Conservation (phyloP, 2,888 invertebrate species). For the Malachius bipustulatus region DNA sequence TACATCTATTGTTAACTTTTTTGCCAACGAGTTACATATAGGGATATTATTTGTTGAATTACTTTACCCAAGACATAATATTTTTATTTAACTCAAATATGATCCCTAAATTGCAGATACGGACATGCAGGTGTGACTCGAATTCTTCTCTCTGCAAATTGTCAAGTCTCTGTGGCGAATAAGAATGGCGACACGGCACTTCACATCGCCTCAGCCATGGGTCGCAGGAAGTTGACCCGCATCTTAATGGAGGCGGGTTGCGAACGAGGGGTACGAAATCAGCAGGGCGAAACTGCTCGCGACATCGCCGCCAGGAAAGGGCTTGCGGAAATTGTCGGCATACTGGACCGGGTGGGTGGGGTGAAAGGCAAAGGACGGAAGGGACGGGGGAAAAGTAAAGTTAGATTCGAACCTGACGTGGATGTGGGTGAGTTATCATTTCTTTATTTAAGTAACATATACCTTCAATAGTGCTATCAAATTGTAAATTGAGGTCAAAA, state of each 20-base stretch:
- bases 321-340: constrained; percentile 69
- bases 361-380: constrained; percentile 40
- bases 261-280: constrained; percentile 58
- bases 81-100: too few relatives aligned
- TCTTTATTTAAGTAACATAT: too few relatives aligned
- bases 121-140: constrained; percentile 94
- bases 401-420: constrained; percentile 29
- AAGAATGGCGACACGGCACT: constrained; percentile 93
- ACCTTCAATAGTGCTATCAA: too few relatives aligned
- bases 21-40: too few relatives aligned
- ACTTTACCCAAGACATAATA: too few relatives aligned
- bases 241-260: constrained; percentile 82
- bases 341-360: constrained; percentile 46
- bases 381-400: constrained; percentile 36
- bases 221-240: constrained; percentile 77
- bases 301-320: constrained; percentile 85
- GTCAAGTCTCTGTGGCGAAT: constrained; percentile 77
- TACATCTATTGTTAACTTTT: too few relatives aligned
- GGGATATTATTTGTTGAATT: too few relatives aligned
- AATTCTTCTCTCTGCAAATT: constrained; percentile 82
- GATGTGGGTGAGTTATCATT: neutral
- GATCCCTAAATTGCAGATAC: too few relatives aligned
- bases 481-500: too few relatives aligned
- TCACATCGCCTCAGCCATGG: constrained; percentile 91
- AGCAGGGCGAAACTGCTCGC: constrained; percentile 79